Evolutionary conservation across 2,888 invertebrate species (phyloP), one percentile per base, ranked within the genome.

Genomic region (Hirtodrosophila duncani): DNA sequence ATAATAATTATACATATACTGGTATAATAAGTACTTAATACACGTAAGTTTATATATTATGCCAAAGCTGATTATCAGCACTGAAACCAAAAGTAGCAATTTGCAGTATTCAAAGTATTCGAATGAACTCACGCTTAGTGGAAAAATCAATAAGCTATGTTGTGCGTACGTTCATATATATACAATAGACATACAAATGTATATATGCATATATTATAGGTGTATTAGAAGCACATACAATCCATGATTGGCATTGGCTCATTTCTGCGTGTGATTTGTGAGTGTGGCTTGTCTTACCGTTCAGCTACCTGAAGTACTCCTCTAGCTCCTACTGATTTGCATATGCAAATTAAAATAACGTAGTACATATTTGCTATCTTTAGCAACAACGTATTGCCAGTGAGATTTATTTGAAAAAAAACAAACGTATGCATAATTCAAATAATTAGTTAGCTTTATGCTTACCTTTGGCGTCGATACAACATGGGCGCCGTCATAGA

Each of bases 401-500:
- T n/a, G n/a, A n/a, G n/a, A n/a, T n/a, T n/a, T n/a, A n/a, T n/a
- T n/a, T n/a, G n/a, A 11, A 7, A 6, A 1, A 17, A 5, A 1
- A 2, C 6, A 38, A 3, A 13, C 8, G 6, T 13, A 5, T 11
- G 10, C n/a, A 9, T 16, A 17, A 26, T 27, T 9, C 6, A n/a
- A 3, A 13, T 3, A 29, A n/a, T n/a, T n/a, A n/a, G n/a, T n/a
- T n/a, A n/a, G n/a, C n/a, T n/a, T n/a, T n/a, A n/a, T n/a, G n/a
- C 87, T 88, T 82, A 96, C 96, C 93, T 96, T 96, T 78, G 93
- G 93, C 71, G 91, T 92, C 42, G 94, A 93, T 33, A 94, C 95
- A 34, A 94, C 94, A 84, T 96, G 96, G 9, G 96, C 96, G 2
- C 96, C 96, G 88, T 97, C 97, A 85, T 94, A 97, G 84, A 97